A percentile compares a stretch with the other conserved stretches of the same genome.
phyloP scores from a whole-genome alignment of 2,797 vertebrate species.

The Propithecus deckenii region DNA sequence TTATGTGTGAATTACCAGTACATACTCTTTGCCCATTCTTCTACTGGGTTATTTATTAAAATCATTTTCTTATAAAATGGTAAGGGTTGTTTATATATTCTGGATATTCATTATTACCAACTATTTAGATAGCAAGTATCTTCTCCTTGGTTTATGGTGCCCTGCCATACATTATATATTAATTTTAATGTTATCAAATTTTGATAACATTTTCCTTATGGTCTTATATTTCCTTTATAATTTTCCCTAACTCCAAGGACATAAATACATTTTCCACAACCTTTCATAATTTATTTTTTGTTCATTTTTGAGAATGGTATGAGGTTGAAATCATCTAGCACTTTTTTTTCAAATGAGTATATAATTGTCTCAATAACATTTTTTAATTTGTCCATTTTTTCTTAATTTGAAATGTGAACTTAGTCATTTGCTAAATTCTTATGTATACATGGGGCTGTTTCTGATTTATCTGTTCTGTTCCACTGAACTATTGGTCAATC shows the following conservation, averaged over 20 bases:
- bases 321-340: background rate
- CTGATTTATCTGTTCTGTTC: background rate
- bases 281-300: background rate
- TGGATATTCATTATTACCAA: background rate
- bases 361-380: background rate
- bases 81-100: background rate
- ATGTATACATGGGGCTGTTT: background rate
- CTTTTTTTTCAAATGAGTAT: background rate
- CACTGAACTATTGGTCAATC: background rate
- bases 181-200: slow-evolving; percentile 3
- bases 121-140: background rate
- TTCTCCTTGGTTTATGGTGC: background rate
- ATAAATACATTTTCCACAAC: background rate
- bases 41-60: background rate
- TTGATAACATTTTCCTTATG: background rate
- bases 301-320: background rate
- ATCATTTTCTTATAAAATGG: background rate
- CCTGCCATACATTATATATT: background rate
- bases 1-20: background rate
- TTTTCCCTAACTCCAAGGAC: background rate
- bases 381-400: background rate
- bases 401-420: background rate
- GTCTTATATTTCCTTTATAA: background rate
- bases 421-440: background rate
- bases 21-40: background rate